Conservation (phyloP, 2,113 vertebrate species). For the Tachysurus vachellii region DNA sequence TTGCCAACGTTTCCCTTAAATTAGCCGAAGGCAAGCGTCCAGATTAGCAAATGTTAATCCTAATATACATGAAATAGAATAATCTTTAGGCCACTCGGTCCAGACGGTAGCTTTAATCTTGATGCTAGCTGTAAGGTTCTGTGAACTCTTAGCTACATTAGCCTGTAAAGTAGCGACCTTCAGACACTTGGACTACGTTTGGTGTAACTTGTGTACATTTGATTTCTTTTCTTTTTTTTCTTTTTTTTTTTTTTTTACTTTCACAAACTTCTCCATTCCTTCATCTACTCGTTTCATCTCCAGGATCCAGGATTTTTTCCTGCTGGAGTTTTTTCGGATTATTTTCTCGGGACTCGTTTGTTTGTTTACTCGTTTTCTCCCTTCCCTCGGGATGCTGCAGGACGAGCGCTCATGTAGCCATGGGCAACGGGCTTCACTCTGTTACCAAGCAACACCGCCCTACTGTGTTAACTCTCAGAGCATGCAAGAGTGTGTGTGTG, state of each 20-base stretch:
- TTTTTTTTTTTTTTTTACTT: not conserved
- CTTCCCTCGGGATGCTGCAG: constrained; percentile 59
- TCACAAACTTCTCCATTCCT: not conserved
- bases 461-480: constrained; percentile 58
- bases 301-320: not conserved
- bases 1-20: not conserved
- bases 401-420: constrained; percentile 63
- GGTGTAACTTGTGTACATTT: not conserved
- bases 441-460: constrained; percentile 61
- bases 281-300: not conserved
- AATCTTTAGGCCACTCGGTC: not conserved
- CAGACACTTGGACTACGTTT: not conserved
- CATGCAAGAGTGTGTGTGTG: constrained; percentile 31
- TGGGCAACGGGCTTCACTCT: constrained; percentile 61
- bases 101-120: not conserved
- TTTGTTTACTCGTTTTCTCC: constrained; percentile 45
- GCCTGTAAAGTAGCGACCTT: not conserved
- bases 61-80: not conserved
- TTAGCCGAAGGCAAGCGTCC: not conserved
- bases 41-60: not conserved
- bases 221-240: not conserved
- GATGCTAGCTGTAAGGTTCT: not conserved
- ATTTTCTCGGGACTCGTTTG: constrained; percentile 37
- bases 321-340: constrained; percentile 12
- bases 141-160: not conserved